A percentile compares a stretch with the other conserved stretches of the same genome.
Conservation (phyloP, 1,140 invertebrate species). For the Subanguina moxae region DNA sequence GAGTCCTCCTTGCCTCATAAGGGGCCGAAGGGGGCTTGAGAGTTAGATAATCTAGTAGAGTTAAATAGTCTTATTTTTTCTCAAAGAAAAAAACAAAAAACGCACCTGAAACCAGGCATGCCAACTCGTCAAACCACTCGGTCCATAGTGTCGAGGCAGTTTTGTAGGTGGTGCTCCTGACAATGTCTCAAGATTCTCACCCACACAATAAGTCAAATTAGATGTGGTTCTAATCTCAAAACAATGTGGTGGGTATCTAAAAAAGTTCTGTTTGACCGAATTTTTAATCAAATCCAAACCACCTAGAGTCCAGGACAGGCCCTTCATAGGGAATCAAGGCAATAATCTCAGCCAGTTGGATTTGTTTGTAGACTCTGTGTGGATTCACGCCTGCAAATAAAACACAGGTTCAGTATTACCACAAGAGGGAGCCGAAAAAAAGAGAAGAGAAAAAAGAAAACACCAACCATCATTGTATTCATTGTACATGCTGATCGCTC, state of each 20-base stretch:
- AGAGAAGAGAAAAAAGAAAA: background rate
- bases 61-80: too few species aligned
- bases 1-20: too few species aligned
- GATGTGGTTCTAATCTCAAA: conserved; percentile 54
- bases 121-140: conserved; percentile 34
- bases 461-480: conserved; percentile 56
- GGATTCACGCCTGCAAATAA: conserved; percentile 49
- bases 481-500: conserved; percentile 55
- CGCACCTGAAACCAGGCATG: conserved; percentile 52
- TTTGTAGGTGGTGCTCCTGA: conserved; percentile 41
- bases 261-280: background rate
- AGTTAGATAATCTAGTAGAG: too few species aligned
- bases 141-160: conserved; percentile 43
- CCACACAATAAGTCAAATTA: conserved; percentile 54
- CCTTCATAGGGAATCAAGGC: conserved; percentile 52
- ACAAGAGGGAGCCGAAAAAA: too few species aligned
- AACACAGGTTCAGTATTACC: too few species aligned
- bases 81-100: background rate
- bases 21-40: too few species aligned
- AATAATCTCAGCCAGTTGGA: conserved; percentile 53
- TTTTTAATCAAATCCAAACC: background rate
- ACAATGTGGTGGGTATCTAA: conserved; percentile 54
- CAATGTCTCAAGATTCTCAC: conserved; percentile 51
- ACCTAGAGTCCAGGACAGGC: conserved; percentile 41
- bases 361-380: conserved; percentile 50